These are phyloP conservation scores for Cinclus cinclus DNA, from an alignment of 2,113 vertebrate species.

Conservation along the genomic window DNA sequence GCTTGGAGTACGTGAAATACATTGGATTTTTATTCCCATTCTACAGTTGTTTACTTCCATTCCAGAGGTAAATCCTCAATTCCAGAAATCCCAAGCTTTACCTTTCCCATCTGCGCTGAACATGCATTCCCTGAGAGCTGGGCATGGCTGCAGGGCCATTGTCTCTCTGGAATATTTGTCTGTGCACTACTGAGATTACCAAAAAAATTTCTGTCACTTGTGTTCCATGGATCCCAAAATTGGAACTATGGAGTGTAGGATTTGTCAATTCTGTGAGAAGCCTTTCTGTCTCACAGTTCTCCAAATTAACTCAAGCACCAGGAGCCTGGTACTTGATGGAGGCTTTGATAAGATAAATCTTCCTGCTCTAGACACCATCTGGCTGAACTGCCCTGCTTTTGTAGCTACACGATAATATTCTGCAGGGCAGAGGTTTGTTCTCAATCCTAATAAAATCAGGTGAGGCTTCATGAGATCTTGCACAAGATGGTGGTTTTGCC, in stretches of 20 bases:
- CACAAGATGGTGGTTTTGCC: not conserved
- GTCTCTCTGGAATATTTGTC: not conserved
- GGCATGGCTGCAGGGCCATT: not conserved
- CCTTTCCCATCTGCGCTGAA: not conserved
- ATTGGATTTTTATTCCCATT: not conserved
- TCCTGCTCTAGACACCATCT: not conserved
- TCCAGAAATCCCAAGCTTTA: not conserved
- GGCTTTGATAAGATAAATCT: not conserved
- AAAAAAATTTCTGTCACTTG: not conserved
- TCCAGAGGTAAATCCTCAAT: not conserved
- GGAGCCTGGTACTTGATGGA: not conserved
- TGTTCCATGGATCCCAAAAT: not conserved
- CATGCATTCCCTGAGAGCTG: not conserved
- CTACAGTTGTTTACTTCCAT: not conserved
- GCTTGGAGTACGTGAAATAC: accelerated
- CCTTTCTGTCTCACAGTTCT: not conserved
- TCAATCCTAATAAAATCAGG: not conserved
- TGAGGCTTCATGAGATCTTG: not conserved
- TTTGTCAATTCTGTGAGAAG: not conserved
- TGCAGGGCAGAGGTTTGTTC: not conserved
- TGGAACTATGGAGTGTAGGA: not conserved
- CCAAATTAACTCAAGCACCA: not conserved
- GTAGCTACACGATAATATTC: not conserved
- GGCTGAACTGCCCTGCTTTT: not conserved
- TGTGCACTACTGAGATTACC: not conserved